Conservation (phyloP, 1,140 invertebrate genomes). For the Physella acuta region DNA sequence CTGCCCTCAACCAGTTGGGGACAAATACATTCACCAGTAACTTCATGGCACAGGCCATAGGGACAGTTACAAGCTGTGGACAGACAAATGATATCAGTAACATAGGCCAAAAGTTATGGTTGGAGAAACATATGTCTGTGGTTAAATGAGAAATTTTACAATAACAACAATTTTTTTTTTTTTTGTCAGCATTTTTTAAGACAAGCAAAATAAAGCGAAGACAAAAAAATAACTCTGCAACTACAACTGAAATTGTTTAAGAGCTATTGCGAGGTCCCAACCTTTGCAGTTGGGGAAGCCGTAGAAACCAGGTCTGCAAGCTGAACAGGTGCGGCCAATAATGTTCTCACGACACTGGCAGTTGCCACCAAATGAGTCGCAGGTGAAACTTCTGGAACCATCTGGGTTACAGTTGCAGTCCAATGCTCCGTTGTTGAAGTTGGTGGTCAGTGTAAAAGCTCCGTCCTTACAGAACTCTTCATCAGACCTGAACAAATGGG, state of each 20-base stretch:
- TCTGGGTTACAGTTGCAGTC: slow-evolving; percentile 86
- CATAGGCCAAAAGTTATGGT: too few relatives aligned
- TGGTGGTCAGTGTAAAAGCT: slow-evolving; percentile 89
- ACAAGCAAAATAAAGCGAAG: too few relatives aligned
- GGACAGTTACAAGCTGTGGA: slow-evolving; percentile 59
- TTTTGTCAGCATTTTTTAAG: too few relatives aligned
- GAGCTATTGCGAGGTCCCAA: slow-evolving; percentile 31
- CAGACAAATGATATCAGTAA: neutral
- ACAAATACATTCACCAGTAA: slow-evolving; percentile 75
- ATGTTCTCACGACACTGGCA: slow-evolving; percentile 91
- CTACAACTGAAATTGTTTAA: neutral
- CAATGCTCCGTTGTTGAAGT: slow-evolving; percentile 91
- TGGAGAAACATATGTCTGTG: too few relatives aligned
- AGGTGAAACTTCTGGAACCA: slow-evolving; percentile 83
- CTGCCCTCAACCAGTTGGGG: slow-evolving; percentile 79
- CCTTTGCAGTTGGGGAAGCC: slow-evolving; percentile 90
- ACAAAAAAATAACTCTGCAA: neutral
- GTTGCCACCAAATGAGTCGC: slow-evolving; percentile 89
- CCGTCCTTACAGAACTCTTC: slow-evolving; percentile 60
- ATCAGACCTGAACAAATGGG: too few relatives aligned
- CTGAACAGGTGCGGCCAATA: slow-evolving; percentile 87
- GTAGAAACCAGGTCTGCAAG: slow-evolving; percentile 88
- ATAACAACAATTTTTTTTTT: too few relatives aligned
- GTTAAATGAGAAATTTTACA: too few relatives aligned
- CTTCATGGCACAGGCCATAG: slow-evolving; percentile 56